A percentile compares a stretch with the other conserved stretches of the same genome.
phyloP scores from a whole-genome alignment of 2,888 invertebrate genomes.

The Ecdyonurus torrentis region DNA sequence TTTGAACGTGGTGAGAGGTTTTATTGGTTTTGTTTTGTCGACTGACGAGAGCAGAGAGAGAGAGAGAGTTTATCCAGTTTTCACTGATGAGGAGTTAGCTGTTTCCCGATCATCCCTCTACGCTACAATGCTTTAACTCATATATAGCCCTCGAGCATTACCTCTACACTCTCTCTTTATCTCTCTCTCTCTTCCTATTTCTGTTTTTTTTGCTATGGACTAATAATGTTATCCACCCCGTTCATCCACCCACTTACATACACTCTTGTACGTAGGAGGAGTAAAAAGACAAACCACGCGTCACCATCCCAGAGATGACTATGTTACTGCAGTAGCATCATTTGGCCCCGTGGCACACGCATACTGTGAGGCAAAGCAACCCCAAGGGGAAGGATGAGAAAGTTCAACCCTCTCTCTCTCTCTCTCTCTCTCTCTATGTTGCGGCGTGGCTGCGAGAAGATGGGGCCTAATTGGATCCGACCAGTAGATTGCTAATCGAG shows the following conservation, averaged over 20 bases:
- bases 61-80: not conserved
- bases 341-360: too few species aligned
- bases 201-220: not conserved
- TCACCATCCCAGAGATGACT: too few species aligned
- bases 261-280: not conserved
- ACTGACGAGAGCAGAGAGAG: not conserved
- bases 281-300: not conserved
- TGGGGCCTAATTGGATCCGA: not conserved
- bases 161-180: too few species aligned
- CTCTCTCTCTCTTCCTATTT: too few species aligned
- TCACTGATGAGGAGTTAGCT: not conserved
- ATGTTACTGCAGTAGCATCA: too few species aligned
- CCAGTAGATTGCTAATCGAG: slow-evolving; percentile 2
- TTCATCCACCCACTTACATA: not conserved
- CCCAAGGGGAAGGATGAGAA: not conserved
- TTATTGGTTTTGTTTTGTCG: not conserved
- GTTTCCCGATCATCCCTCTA: not conserved
- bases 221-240: not conserved
- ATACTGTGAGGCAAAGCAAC: too few species aligned
- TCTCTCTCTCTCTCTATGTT: too few species aligned
- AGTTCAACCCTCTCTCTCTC: not conserved
- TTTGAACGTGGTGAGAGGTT: not conserved
- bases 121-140: too few species aligned
- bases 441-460: slow-evolving; percentile 1
- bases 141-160: too few species aligned